Evolutionary conservation across 64 coral and sea anemone genomes (phyloP), one percentile per base, ranked within the genome.

Genomic region (Platygyra sinensis): DNA sequence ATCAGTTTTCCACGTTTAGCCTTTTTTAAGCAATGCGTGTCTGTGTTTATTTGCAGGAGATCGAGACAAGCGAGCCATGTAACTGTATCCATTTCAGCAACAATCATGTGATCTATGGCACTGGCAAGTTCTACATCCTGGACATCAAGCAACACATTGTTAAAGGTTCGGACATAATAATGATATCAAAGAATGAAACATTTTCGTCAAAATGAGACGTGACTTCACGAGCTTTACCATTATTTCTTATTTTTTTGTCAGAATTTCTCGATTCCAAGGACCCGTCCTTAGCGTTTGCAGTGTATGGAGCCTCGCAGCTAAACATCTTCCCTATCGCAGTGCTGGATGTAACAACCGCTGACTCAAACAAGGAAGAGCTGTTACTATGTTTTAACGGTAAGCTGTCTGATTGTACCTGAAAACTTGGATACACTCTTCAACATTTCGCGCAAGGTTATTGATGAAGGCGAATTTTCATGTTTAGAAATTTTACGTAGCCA

Each of bases 291-390:
- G 93, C 97, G 30, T 99, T 99, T 80, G 97, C 97, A 19, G 92
- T 99, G 29, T 99, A 95, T 72, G 94, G 94, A 42, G 97, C 97
- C 27, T 31, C 90, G 5, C 97, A 99, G 79, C 77, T 93, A 18
- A 99, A 99, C 81, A 99, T 93, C 54, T 99, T 99, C 75, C 97
- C 97, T 22, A 95, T 99, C 25, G 91, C 94, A 72, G 85, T 99
- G 24, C 72, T 99, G 24, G 91, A 96, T 27, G 75, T 99, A 51
- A 96, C 63, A 14, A 67, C 89, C n/a, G 4, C 86, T 4, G 87
- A 67, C 27, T 90, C 91, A 14, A 80, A 93, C 13, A 79, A 72
- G 31, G 74, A 95, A 78, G 97, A 99, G 72, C 88, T 96, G 14
- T 76, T 99, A 32, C 94, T 99, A 55, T 99, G 97, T 79, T 99